These are phyloP conservation scores for Boleophthalmus pectinirostris DNA, from an alignment of 2,113 vertebrate genomes.

Conservation along the genomic window DNA sequence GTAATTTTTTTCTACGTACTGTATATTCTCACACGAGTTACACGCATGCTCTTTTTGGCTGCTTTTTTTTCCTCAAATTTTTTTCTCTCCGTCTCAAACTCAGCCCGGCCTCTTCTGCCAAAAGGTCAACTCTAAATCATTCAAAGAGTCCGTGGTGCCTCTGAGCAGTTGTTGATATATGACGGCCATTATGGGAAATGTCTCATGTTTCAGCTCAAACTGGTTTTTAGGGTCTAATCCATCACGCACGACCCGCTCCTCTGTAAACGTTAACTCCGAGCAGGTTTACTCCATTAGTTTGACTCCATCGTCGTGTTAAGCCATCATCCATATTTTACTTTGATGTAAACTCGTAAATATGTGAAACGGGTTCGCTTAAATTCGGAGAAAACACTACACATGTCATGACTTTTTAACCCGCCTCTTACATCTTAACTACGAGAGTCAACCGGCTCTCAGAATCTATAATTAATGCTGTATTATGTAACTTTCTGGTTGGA, in stretches of 20 bases:
- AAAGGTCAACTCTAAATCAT: constrained; percentile 35
- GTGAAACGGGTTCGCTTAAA: neutral
- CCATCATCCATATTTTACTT: neutral
- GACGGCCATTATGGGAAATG: constrained; percentile 6
- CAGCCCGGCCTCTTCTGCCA: neutral
- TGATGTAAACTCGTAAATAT: neutral
- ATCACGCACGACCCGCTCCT: neutral
- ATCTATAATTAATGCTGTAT: neutral
- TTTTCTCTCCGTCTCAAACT: no score
- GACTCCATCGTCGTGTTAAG: neutral
- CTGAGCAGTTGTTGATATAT: constrained; percentile 19
- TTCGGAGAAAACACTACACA: neutral
- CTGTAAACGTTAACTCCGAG: neutral
- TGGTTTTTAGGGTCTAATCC: constrained; percentile 16
- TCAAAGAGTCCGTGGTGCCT: constrained; percentile 39
- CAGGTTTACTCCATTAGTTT: neutral
- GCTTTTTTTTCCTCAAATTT: no score
- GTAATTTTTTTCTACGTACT: no score
- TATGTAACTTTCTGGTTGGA: no score
- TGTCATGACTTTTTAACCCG: neutral
- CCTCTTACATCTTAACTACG: neutral
- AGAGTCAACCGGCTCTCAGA: neutral
- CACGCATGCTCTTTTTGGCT: no score
- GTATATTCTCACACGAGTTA: no score
- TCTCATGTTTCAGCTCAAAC: constrained; percentile 49